These are phyloP conservation scores for Cynoglossus semilaevis DNA, from an alignment of 2,113 vertebrate species.

Conservation along the genomic window DNA sequence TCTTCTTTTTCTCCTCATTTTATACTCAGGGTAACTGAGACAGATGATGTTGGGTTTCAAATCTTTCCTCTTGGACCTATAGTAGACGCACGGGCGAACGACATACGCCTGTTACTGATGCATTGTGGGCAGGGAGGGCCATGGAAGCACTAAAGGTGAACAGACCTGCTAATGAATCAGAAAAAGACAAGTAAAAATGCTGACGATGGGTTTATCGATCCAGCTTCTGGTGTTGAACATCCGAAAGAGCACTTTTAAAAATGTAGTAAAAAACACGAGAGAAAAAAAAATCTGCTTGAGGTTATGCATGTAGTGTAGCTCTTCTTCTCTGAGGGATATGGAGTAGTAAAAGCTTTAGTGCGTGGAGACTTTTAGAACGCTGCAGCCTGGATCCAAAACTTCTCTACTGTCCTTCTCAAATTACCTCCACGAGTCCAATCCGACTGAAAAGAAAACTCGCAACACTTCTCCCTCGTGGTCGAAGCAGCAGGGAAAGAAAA, in stretches of 20 bases:
- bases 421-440: constrained; percentile 63
- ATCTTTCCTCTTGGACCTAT: constrained; percentile 72
- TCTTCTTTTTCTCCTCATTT: constrained; percentile 60
- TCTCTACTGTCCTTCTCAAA: constrained; percentile 38
- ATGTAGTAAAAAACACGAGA: constrained; percentile 36
- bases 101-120: constrained; percentile 26
- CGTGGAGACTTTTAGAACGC: constrained; percentile 55
- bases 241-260: constrained; percentile 76
- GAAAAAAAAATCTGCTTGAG: constrained; percentile 46
- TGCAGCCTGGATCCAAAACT: constrained; percentile 72
- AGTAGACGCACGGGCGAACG: constrained; percentile 58
- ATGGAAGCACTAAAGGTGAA: constrained; percentile 5
- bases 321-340: constrained; percentile 44
- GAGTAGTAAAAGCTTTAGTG: constrained; percentile 69
- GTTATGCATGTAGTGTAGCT: constrained; percentile 60
- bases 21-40: constrained; percentile 79
- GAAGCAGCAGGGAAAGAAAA: constrained; percentile 22
- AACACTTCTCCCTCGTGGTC: constrained; percentile 35
- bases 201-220: constrained; percentile 28
- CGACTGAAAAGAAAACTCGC: constrained; percentile 25
- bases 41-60: constrained; percentile 61
- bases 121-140: constrained; percentile 29
- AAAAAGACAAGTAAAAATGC: constrained; percentile 13
- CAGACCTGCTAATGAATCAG: constrained; percentile 40
- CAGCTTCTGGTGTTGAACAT: constrained; percentile 55